A percentile compares a stretch with the other conserved stretches of the same genome.
phyloP scores from a whole-genome alignment of 2,113 vertebrate species.

The Proteles cristata region DNA sequence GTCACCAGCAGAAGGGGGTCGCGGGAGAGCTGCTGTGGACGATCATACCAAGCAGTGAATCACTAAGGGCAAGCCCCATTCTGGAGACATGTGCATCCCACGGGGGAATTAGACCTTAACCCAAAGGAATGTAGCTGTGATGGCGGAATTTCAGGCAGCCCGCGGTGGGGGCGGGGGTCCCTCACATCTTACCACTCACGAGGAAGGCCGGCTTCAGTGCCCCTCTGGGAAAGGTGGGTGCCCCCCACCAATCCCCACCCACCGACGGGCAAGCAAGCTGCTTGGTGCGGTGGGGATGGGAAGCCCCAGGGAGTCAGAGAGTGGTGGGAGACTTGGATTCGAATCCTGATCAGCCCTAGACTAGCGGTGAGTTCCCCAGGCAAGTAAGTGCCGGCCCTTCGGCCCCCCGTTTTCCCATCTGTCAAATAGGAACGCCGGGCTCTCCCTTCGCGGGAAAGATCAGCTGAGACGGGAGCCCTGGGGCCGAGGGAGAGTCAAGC shows the following conservation, averaged over 20 bases:
- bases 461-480: neutral
- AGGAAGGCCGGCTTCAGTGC: neutral
- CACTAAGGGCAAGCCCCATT: constrained; percentile 67
- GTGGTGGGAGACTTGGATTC: neutral
- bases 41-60: constrained; percentile 61
- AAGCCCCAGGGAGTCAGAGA: neutral
- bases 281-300: neutral
- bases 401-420: constrained; percentile 46
- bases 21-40: constrained; percentile 26
- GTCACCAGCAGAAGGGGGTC: neutral
- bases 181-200: neutral
- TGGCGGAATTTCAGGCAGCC: constrained; percentile 62
- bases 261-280: neutral
- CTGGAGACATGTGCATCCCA: constrained; percentile 73
- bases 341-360: neutral
- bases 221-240: neutral
- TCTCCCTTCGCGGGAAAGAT: neutral
- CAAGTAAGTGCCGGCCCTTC: neutral
- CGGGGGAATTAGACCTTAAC: constrained; percentile 77
- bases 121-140: constrained; percentile 77
- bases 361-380: neutral
- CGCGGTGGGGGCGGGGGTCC: constrained; percentile 43
- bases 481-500: neutral
- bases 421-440: constrained; percentile 53
- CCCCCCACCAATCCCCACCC: neutral